Evolutionary conservation across 2,888 invertebrate genomes (phyloP).

Genomic region (Eueremaeus valkanovi): DNA sequence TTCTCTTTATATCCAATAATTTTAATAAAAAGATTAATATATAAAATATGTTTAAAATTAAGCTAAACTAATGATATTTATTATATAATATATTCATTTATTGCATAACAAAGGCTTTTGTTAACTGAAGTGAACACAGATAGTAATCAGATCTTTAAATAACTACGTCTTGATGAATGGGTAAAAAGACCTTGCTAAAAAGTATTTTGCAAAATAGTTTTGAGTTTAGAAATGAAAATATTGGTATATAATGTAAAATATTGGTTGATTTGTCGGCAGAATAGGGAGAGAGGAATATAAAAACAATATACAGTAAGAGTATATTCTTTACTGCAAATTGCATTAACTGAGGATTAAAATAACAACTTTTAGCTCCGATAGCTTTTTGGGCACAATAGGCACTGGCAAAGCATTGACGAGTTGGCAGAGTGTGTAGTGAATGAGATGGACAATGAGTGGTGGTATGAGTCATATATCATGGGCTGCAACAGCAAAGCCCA

Average conservation of each 20-base stretch:
- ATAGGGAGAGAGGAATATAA: not conserved
- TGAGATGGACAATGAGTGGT: constrained; percentile 2
- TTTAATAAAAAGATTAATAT: no score
- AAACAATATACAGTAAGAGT: not conserved
- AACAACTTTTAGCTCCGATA: constrained; percentile 8
- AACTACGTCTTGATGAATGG: not conserved
- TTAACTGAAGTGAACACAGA: not conserved
- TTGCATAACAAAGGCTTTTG: not conserved
- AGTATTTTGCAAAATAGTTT: no score
- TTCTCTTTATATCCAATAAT: no score
- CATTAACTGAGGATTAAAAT: constrained; percentile 11
- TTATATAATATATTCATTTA: no score
- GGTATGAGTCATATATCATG: constrained; percentile 18
- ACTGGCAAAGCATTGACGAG: not conserved
- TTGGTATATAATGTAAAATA: not conserved
- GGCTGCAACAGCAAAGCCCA: constrained; percentile 5
- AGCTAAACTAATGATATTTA: no score
- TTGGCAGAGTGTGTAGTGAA: not conserved
- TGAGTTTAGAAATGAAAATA: not conserved
- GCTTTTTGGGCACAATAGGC: not conserved
- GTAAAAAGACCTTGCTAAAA: no score
- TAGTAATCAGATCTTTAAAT: not conserved
- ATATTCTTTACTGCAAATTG: not conserved
- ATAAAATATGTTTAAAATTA: no score
- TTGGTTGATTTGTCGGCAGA: not conserved